A percentile compares a stretch with the other conserved stretches of the same genome.
These are phyloP conservation scores for Microctenopoma lineatum DNA, from an alignment of 2,797 vertebrate species.

Conservation along the genomic window DNA sequence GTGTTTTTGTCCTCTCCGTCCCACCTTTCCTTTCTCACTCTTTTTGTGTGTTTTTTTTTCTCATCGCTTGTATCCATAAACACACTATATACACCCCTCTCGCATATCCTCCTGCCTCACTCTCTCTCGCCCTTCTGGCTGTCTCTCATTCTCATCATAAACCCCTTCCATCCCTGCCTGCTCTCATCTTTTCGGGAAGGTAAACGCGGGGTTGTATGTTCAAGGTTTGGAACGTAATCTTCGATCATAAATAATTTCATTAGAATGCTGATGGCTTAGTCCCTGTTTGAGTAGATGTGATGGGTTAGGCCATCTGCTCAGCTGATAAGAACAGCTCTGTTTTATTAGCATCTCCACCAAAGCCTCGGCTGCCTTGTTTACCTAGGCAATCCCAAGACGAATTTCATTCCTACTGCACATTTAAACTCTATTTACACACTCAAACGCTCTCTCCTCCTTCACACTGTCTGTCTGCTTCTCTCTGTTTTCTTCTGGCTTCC, in stretches of 20 bases:
- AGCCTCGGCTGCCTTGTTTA: slow-evolving; percentile 81
- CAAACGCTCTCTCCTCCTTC: slow-evolving; percentile 60
- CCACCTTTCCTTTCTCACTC: slow-evolving; percentile 31
- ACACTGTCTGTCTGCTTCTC: slow-evolving; percentile 65
- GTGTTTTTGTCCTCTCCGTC: slow-evolving; percentile 53
- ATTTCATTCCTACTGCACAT: slow-evolving; percentile 80
- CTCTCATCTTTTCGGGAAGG: slow-evolving; percentile 66
- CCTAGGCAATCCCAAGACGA: slow-evolving; percentile 78
- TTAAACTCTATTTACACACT: slow-evolving; percentile 83
- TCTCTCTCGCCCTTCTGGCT: slow-evolving; percentile 57
- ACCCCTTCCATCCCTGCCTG: slow-evolving; percentile 35
- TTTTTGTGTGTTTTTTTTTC: slow-evolving; percentile 28
- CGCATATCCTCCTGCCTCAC: slow-evolving; percentile 28
- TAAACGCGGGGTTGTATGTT: slow-evolving; percentile 76
- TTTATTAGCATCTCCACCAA: slow-evolving; percentile 83
- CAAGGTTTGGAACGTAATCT: slow-evolving; percentile 80
- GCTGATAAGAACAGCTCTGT: slow-evolving; percentile 82
- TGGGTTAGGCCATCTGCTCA: slow-evolving; percentile 83
- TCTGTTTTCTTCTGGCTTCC: slow-evolving; percentile 28
- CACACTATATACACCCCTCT: slow-evolving; percentile 37
- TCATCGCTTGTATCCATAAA: slow-evolving; percentile 56
- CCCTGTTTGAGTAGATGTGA: slow-evolving; percentile 81
- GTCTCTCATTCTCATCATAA: slow-evolving; percentile 65
- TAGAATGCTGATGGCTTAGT: slow-evolving; percentile 81
- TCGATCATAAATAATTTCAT: slow-evolving; percentile 84